Percentiles rank a stretch among this genome's conserved stretches.
Conservation (phyloP, 2,888 invertebrate genomes). For the Pterostichus niger region DNA sequence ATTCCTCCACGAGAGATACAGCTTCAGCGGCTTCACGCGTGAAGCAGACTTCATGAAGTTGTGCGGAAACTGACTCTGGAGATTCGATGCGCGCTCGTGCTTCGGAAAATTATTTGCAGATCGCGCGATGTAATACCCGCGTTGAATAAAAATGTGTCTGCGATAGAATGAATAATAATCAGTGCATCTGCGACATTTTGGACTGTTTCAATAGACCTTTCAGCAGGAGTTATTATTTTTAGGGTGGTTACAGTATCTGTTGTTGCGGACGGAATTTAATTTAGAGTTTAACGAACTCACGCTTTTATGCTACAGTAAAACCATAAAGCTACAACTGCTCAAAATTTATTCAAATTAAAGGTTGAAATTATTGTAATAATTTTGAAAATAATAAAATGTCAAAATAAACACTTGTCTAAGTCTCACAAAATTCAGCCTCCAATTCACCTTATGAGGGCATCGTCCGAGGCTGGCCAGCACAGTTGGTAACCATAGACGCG, state of each 20-base stretch:
- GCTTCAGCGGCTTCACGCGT: neutral
- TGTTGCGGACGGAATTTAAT: neutral
- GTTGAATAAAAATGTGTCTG: constrained; percentile 46
- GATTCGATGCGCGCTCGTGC: constrained; percentile 9
- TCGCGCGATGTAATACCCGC: constrained; percentile 54
- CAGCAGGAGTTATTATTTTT: neutral
- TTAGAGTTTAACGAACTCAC: no score
- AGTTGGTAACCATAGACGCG: no score
- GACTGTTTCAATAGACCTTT: neutral
- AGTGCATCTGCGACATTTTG: neutral
- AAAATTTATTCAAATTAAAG: no score
- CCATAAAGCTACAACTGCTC: no score
- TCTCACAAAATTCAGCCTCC: no score
- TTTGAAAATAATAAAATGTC: no score
- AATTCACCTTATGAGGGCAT: no score
- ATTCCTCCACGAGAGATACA: constrained; percentile 29
- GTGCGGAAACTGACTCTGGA: constrained; percentile 23
- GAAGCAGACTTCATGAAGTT: constrained; percentile 13
- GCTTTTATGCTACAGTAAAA: no score
- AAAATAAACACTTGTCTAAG: no score
- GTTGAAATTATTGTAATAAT: no score
- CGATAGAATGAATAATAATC: constrained; percentile 55
- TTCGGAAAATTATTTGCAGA: constrained; percentile 52
- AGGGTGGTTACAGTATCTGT: neutral
- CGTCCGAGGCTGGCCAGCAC: no score